Conservation (phyloP, 2,113 vertebrate species). For the Sus scrofa region DNA sequence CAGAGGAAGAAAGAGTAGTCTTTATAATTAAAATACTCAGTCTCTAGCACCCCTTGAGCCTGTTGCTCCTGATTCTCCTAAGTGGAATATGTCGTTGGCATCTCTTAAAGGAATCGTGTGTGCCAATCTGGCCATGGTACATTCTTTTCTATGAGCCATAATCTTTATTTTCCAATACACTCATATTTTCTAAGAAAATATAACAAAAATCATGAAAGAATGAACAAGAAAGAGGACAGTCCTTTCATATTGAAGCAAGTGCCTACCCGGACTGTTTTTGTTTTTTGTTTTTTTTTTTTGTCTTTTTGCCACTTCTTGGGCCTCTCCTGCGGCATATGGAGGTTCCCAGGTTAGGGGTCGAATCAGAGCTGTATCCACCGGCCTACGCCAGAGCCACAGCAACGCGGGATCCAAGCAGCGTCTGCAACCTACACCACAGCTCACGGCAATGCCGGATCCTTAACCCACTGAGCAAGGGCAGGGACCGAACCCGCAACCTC, state of each 20-base stretch:
- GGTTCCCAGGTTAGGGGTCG: no score
- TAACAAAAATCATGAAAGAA: constrained; percentile 53
- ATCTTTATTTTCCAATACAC: not conserved
- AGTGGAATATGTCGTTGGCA: constrained; percentile 25
- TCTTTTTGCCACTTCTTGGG: no score
- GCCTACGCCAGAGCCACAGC: no score
- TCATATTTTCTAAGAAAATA: constrained; percentile 53
- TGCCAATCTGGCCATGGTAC: not conserved
- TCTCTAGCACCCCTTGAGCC: not conserved
- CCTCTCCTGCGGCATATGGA: no score
- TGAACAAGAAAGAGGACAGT: constrained; percentile 21
- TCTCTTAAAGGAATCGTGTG: constrained; percentile 50
- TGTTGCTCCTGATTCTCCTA: not conserved
- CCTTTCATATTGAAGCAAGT: not conserved
- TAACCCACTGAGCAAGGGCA: no score
- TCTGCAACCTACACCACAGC: no score
- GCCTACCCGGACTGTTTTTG: not conserved
- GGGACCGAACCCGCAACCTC: no score
- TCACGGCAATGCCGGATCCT: no score
- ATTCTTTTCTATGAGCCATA: constrained; percentile 1
- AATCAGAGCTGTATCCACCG: no score
- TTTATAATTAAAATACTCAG: not conserved
- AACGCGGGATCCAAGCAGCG: no score
- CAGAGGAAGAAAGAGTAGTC: not conserved
- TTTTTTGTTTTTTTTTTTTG: no score